These are phyloP conservation scores for Heliothis subflexa DNA, from an alignment of 1,140 invertebrate species.

Conservation along the genomic window DNA sequence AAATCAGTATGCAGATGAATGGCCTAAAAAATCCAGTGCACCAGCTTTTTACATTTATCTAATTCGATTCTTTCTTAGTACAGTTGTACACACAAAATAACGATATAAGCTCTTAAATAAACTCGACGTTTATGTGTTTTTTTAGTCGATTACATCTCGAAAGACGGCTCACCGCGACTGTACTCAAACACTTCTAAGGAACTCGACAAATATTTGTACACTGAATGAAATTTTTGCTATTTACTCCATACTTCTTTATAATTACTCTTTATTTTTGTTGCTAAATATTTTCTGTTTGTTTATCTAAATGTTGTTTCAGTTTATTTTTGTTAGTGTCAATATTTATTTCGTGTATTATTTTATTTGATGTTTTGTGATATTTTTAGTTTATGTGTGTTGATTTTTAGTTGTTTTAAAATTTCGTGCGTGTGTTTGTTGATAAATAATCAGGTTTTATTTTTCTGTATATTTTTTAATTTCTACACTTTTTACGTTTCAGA, in stretches of 20 bases:
- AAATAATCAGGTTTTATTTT: too few species aligned
- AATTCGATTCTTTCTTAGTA: background rate
- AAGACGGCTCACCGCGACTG: slow-evolving; percentile 1
- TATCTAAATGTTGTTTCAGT: background rate
- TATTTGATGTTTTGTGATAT: too few species aligned
- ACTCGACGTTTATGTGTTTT: slow-evolving; percentile 2
- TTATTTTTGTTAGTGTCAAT: background rate
- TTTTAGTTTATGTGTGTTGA: too few species aligned
- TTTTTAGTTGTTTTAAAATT: too few species aligned
- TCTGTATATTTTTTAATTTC: too few species aligned
- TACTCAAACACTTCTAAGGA: slow-evolving; percentile 7
- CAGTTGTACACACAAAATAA: background rate
- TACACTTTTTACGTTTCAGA: too few species aligned
- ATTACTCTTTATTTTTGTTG: slow-evolving; percentile 38
- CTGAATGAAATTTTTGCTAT: slow-evolving; percentile 31
- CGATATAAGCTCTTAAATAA: background rate
- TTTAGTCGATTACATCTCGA: background rate
- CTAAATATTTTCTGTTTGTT: background rate
- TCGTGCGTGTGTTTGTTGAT: too few species aligned
- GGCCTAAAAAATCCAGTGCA: too few species aligned
- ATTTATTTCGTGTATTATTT: too few species aligned
- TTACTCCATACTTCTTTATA: slow-evolving; percentile 17
- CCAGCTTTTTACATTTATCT: too few species aligned
- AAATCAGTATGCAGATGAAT: too few species aligned
- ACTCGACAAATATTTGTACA: slow-evolving; percentile 19